A percentile compares a stretch with the other conserved stretches of the same genome.
Conservation (phyloP, 2,888 invertebrate genomes). For the Quadroppia sp. region DNA sequence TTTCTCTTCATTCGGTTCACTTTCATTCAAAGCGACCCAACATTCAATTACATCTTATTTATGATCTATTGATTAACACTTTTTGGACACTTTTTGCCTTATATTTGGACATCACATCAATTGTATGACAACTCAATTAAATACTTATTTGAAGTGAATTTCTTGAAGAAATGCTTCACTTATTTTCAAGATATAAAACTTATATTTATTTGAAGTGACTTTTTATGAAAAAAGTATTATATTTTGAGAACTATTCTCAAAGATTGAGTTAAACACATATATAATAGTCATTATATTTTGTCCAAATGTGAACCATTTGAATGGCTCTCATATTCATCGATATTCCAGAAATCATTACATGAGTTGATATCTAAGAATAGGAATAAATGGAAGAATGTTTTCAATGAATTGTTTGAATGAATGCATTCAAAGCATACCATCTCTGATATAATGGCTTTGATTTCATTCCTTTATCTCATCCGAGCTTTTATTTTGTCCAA, state of each 20-base stretch:
- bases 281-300: slow-evolving; percentile 12
- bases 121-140: slow-evolving; percentile 13
- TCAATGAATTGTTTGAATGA: slow-evolving; percentile 10
- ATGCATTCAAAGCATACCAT: not conserved
- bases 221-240: not conserved
- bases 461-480: slow-evolving; percentile 11
- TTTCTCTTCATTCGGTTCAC: too few species aligned
- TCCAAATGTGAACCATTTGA: not conserved
- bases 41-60: slow-evolving; percentile 1
- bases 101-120: not conserved
- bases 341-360: slow-evolving; percentile 13
- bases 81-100: not conserved
- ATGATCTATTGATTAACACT: not conserved
- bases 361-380: not conserved
- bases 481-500: not conserved
- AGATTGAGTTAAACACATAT: not conserved
- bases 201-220: slow-evolving; percentile 31
- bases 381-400: not conserved
- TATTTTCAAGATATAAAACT: slow-evolving; percentile 3
- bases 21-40: not conserved
- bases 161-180: slow-evolving; percentile 4
- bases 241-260: not conserved
- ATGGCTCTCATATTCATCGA: slow-evolving; percentile 6
- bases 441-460: not conserved
- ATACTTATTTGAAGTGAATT: slow-evolving; percentile 6